These are phyloP conservation scores for Catostylus mosaicus DNA, from an alignment of 30 jellyfish, hydroid and myxozoan species.

Conservation along the genomic window DNA sequence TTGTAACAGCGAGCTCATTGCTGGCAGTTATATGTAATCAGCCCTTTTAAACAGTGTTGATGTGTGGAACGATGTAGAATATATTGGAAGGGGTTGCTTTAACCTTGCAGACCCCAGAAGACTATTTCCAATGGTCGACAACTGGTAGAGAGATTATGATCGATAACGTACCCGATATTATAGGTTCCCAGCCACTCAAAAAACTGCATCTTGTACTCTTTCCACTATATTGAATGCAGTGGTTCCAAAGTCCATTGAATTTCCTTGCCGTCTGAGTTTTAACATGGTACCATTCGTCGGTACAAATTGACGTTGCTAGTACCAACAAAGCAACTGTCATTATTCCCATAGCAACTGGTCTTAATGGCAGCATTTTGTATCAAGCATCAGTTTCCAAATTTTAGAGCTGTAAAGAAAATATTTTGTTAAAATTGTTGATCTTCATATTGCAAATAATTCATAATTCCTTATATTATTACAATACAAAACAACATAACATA, in stretches of 20 bases:
- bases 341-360: slow-evolving; percentile 62
- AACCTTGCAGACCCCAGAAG: too few species aligned
- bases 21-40: too few species aligned
- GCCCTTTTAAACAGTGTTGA: too few species aligned
- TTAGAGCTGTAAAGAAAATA: not conserved
- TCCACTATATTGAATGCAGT: slow-evolving; percentile 43
- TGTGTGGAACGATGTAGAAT: too few species aligned
- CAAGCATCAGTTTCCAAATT: not conserved
- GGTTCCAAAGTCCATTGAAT: slow-evolving; percentile 76
- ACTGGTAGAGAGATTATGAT: too few species aligned
- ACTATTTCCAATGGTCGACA: too few species aligned
- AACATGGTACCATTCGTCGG: slow-evolving; percentile 74
- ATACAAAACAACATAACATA: too few species aligned
- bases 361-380: slow-evolving; percentile 41
- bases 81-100: too few species aligned
- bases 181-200: slow-evolving; percentile 62
- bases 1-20: too few species aligned
- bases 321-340: slow-evolving; percentile 69
- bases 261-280: slow-evolving; percentile 39
- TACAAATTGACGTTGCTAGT: slow-evolving; percentile 51
- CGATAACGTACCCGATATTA: slow-evolving; percentile 37
- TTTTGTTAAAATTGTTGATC: too few species aligned
- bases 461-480: too few species aligned
- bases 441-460: too few species aligned
- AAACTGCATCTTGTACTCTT: slow-evolving; percentile 38